These are phyloP conservation scores for Chionoecetes opilio DNA, from an alignment of 1,140 invertebrate genomes.

Conservation along the genomic window DNA sequence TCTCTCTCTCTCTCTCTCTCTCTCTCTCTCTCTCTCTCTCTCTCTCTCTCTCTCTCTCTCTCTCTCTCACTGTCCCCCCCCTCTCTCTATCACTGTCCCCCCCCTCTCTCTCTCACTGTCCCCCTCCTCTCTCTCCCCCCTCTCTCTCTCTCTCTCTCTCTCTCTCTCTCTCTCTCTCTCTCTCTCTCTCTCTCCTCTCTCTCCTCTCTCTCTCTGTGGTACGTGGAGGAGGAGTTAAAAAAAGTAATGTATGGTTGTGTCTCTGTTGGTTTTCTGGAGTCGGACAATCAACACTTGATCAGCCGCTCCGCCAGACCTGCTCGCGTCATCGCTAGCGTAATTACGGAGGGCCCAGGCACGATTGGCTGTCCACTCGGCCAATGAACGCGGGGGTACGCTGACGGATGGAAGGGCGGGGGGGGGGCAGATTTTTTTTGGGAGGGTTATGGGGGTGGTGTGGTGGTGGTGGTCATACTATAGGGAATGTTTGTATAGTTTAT, in stretches of 20 bases:
- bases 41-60: neutral
- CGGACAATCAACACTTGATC: too few relatives aligned
- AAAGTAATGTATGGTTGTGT: too few relatives aligned
- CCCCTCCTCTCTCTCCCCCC: neutral
- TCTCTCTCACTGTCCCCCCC: neutral
- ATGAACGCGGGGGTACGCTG: neutral
- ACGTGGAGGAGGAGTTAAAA: too few relatives aligned
- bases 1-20: too few relatives aligned
- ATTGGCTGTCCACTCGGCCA: constrained; percentile 15
- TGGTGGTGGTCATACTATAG: neutral
- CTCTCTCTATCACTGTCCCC: constrained; percentile 36
- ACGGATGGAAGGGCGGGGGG: neutral
- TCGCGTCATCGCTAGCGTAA: neutral
- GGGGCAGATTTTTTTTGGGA: neutral
- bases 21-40: neutral
- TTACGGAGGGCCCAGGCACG: neutral
- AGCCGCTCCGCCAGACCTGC: neutral
- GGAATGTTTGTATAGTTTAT: neutral
- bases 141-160: constrained; percentile 41
- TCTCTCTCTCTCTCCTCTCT: constrained; percentile 14
- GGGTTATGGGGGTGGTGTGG: neutral
- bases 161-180: constrained; percentile 52
- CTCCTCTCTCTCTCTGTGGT: neutral
- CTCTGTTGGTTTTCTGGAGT: too few relatives aligned
- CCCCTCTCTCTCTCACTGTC: constrained; percentile 45